Evolutionary conservation across 2,113 vertebrate genomes (phyloP).

Genomic region (Pollachius pollachius): DNA sequence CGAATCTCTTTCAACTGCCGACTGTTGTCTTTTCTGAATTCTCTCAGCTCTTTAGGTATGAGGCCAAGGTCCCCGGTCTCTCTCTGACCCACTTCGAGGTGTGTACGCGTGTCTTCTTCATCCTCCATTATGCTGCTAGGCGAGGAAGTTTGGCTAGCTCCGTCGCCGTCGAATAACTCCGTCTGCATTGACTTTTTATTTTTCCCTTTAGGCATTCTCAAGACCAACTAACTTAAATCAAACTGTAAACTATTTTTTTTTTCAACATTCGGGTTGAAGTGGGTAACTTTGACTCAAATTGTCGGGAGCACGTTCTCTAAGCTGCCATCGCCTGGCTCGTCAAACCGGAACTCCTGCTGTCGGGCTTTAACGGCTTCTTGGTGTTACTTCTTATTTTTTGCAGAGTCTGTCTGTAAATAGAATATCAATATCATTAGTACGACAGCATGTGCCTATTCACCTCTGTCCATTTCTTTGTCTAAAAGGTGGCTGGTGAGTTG

Average conservation of each 20-base stretch:
- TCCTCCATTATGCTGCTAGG: background rate
- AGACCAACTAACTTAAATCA: too few relatives aligned
- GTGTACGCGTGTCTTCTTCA: background rate
- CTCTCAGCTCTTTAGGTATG: constrained; percentile 18
- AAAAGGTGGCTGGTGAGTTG: too few relatives aligned
- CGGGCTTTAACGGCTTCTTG: too few relatives aligned
- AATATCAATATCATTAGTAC: too few relatives aligned
- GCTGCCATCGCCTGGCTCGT: background rate
- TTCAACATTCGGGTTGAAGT: background rate
- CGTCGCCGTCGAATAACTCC: background rate
- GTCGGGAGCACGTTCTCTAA: too few relatives aligned
- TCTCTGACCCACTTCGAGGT: background rate
- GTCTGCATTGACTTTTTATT: background rate
- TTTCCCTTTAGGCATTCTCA: too few relatives aligned
- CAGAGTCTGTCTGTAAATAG: too few relatives aligned
- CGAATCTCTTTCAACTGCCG: constrained; percentile 7
- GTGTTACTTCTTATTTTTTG: too few relatives aligned
- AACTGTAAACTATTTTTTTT: background rate
- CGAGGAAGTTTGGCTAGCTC: background rate
- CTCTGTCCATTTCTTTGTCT: too few relatives aligned
- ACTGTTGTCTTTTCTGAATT: constrained; percentile 13
- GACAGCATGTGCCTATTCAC: too few relatives aligned
- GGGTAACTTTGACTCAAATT: too few relatives aligned
- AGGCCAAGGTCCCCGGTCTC: background rate
- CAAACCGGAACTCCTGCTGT: background rate